Evolutionary conservation across 2,113 vertebrate genomes (phyloP).

Genomic region (Meleagris gallopavo): DNA sequence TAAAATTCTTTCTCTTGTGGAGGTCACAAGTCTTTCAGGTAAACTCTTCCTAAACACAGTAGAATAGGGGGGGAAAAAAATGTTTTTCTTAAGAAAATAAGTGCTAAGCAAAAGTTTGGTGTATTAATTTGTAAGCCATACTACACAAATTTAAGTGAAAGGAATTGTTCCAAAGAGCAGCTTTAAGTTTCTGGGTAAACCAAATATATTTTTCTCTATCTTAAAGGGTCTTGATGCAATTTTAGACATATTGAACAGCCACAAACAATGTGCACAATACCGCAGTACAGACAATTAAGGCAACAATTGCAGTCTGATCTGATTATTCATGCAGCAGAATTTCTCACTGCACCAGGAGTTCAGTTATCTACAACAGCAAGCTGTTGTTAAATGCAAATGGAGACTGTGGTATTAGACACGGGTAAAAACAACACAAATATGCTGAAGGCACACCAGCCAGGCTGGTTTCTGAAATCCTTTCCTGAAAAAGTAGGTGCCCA

Average conservation of each 20-base stretch:
- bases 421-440: not conserved
- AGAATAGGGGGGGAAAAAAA: not conserved
- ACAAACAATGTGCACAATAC: not conserved
- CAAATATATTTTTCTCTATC: too few relatives aligned
- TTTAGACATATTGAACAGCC: not conserved
- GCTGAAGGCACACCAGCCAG: not conserved
- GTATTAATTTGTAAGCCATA: not conserved
- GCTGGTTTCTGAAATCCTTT: too few relatives aligned
- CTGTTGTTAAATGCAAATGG: not conserved
- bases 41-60: not conserved
- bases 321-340: not conserved
- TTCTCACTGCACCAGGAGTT: not conserved
- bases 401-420: too few relatives aligned
- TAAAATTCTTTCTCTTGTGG: not conserved
- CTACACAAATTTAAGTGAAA: not conserved
- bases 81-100: not conserved
- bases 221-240: not conserved
- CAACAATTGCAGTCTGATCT: not conserved
- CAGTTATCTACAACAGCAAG: too few relatives aligned
- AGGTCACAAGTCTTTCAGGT: not conserved
- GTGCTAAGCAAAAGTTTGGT: not conserved
- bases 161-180: not conserved
- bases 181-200: not conserved
- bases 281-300: not conserved
- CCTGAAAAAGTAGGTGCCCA: not conserved